These are phyloP conservation scores for Polietes domitor DNA, from an alignment of 2,888 invertebrate species.

Conservation along the genomic window DNA sequence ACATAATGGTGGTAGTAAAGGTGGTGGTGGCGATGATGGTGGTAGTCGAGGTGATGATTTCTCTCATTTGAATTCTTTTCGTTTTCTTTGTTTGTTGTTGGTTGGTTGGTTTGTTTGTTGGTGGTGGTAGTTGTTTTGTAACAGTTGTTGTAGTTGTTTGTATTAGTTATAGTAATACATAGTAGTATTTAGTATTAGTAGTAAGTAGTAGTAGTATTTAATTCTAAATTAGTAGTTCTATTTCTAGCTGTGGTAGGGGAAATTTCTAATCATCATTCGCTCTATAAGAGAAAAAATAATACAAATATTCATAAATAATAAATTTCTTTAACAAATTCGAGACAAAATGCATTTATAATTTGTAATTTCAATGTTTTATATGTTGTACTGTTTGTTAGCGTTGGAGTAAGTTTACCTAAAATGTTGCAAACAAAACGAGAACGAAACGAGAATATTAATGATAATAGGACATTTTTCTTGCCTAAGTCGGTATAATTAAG, in stretches of 20 bases:
- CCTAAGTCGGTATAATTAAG: too few species aligned
- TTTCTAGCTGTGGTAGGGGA: constrained; percentile 64
- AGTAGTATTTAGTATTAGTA: constrained; percentile 53
- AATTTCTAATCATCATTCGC: constrained; percentile 67
- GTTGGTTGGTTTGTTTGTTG: constrained; percentile 38
- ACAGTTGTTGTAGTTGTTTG: constrained; percentile 46
- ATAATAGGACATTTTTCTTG: too few species aligned
- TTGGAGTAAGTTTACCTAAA: too few species aligned
- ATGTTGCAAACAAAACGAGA: too few species aligned
- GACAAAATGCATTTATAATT: too few species aligned
- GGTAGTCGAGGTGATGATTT: constrained; percentile 42
- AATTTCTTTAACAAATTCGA: too few species aligned
- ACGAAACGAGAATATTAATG: too few species aligned
- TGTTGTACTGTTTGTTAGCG: too few species aligned
- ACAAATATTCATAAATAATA: constrained; percentile 19
- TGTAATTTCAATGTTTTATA: too few species aligned
- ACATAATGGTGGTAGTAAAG: constrained; percentile 10
- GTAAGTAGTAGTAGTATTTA: constrained; percentile 56
- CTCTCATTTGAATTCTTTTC: constrained; percentile 8
- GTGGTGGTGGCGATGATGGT: constrained; percentile 40
- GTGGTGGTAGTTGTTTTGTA: constrained; percentile 61
- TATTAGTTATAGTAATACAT: constrained; percentile 48
- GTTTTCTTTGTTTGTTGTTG: constrained; percentile 24
- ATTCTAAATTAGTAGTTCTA: constrained; percentile 60
- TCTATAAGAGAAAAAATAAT: constrained; percentile 61